Evolutionary conservation across 2,888 invertebrate genomes (phyloP), one percentile per base, ranked within the genome.

Genomic region (Polyploca ridens): DNA sequence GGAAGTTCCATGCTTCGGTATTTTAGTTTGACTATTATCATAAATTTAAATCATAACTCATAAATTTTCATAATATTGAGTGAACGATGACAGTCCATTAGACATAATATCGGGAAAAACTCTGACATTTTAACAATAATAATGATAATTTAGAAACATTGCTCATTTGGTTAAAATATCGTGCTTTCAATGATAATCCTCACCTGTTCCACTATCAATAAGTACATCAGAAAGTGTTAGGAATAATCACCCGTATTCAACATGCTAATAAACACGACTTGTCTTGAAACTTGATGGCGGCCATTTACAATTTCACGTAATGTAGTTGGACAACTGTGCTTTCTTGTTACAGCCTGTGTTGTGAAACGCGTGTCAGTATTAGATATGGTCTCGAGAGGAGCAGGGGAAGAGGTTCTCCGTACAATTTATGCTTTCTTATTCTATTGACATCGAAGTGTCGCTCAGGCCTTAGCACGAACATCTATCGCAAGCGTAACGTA

Each of bases 171-270:
- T 77, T 69, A 70, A 69, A 71, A 75, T 75, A 73, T 71, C 65
- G 66, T 69, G 64, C 68, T 79, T 72, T 71, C 68, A 73, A 74
- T 70, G 72, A 61, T 41, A 61, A 61, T 61, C 77, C 67, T 80
- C 80, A 84, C 78, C 79, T 77, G 82, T 76, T 76, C 70, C 69
- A 58, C 72, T 87, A 87, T 86, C 87, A 73, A 70, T 72, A 79
- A 83, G 81, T 81, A 78, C 78, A 88, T 88, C 89, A 83, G 84
- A 84, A 83, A 86, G 84, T 81, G 75, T 72, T 70, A 38, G 38
- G 7, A 49, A 54, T 41, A 49, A 54, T 41, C 70, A 71, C 74
- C 74, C 67, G 74, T 75, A 74, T 69, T 66, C 65, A 67, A 70
- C 72, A 72, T 74, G 77, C 66, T 81, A 79, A 84, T 84, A 83